These are phyloP conservation scores for Tenrec ecaudatus DNA, from an alignment of 2,113 vertebrate species.

Conservation along the genomic window DNA sequence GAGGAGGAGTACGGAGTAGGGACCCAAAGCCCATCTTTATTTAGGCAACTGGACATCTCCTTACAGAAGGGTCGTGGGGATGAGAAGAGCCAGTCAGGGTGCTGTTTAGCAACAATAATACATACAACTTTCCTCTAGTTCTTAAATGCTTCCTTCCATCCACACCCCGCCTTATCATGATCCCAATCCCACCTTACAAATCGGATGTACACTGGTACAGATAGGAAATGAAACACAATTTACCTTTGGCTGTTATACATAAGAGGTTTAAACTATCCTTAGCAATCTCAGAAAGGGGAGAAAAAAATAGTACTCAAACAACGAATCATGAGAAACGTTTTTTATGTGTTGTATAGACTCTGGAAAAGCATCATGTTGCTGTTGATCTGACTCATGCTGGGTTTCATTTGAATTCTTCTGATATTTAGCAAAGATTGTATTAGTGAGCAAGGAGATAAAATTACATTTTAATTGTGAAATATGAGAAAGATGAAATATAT, in stretches of 20 bases:
- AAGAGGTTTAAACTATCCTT: not conserved
- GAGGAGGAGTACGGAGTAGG: too few species aligned
- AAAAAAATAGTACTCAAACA: not conserved
- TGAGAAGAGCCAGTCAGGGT: too few species aligned
- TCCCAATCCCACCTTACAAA: too few species aligned
- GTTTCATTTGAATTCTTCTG: conserved; percentile 30
- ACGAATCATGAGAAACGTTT: not conserved
- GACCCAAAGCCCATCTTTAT: too few species aligned
- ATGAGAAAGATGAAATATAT: not conserved
- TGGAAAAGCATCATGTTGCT: not conserved
- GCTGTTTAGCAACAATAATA: too few species aligned
- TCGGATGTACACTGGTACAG: too few species aligned
- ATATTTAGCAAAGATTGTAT: not conserved
- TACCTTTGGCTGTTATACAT: not conserved
- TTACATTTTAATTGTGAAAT: not conserved
- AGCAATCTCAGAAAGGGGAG: not conserved
- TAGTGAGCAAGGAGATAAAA: not conserved
- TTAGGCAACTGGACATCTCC: too few species aligned
- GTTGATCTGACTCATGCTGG: not conserved
- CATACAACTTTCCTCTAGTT: too few species aligned
- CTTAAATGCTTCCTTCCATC: too few species aligned
- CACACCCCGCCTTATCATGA: too few species aligned
- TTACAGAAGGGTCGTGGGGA: too few species aligned
- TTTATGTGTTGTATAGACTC: not conserved
- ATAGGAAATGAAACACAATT: too few species aligned